phyloP scores from a whole-genome alignment of 2,888 invertebrate genomes.

The Heteromyza rotundicornis region DNA sequence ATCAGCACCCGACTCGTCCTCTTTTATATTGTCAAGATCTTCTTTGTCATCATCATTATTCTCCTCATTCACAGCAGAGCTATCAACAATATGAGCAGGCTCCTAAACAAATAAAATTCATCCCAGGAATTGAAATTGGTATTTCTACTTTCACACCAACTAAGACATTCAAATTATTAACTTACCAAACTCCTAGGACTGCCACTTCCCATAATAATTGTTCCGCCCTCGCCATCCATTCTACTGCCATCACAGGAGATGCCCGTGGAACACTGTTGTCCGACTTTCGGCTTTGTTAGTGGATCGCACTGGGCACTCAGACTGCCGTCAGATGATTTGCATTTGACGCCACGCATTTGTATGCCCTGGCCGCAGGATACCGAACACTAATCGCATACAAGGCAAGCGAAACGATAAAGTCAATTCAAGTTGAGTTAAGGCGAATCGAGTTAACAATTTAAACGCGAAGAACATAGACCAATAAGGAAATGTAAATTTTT shows the following conservation, averaged over 20 bases:
- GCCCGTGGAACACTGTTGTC: conserved; percentile 77
- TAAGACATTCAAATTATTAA: no score
- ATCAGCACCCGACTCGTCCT: conserved; percentile 47
- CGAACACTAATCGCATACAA: conserved; percentile 77
- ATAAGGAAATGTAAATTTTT: conserved; percentile 47
- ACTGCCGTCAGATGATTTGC: conserved; percentile 69
- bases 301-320: conserved; percentile 72
- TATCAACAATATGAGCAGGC: conserved; percentile 47
- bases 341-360: conserved; percentile 82
- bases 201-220: conserved; percentile 55
- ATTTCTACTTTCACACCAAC: no score
- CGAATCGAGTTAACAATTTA: conserved; percentile 13
- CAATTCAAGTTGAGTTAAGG: no score
- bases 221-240: conserved; percentile 48
- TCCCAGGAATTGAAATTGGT: no score
- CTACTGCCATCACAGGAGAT: conserved; percentile 69
- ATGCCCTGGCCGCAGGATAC: conserved; percentile 89
- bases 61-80: conserved; percentile 44
- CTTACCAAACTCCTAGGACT: conserved; percentile 35
- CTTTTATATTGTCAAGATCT: conserved; percentile 51
- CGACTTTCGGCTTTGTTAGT: conserved; percentile 71
- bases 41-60: conserved; percentile 48
- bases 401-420: no score
- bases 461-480: conserved; percentile 10
- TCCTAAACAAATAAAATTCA: no score